Conservation (phyloP, 2,113 vertebrate species). For the Verasper variegatus region DNA sequence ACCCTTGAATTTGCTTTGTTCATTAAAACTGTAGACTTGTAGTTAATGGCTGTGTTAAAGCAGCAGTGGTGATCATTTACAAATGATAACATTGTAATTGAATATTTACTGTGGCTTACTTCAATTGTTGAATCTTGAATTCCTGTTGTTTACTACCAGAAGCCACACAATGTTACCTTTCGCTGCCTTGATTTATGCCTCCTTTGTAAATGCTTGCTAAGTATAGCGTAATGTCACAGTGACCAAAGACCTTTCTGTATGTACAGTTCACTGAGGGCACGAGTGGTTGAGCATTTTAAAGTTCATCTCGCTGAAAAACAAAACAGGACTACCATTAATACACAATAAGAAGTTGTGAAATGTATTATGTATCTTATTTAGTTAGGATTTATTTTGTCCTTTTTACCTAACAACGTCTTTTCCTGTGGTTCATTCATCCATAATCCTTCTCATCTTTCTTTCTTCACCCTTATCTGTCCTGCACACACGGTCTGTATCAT, state of each 20-base stretch:
- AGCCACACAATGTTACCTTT: slow-evolving; percentile 4
- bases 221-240: slow-evolving; percentile 42
- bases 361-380: slow-evolving; percentile 6
- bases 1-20: neutral
- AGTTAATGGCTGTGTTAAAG: neutral
- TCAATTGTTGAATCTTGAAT: slow-evolving; percentile 16
- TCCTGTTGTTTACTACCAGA: slow-evolving; percentile 24
- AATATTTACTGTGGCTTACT: neutral
- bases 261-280: neutral
- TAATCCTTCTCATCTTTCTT: slow-evolving; percentile 26
- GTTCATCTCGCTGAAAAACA: slow-evolving; percentile 13
- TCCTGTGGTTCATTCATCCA: slow-evolving; percentile 15
- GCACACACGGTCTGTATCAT: slow-evolving; percentile 56
- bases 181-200: slow-evolving; percentile 31
- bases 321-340: slow-evolving; percentile 28
- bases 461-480: slow-evolving; percentile 62
- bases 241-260: slow-evolving; percentile 23
- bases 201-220: slow-evolving; percentile 53
- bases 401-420: neutral
- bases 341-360: slow-evolving; percentile 7
- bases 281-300: slow-evolving; percentile 14
- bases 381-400: slow-evolving; percentile 9
- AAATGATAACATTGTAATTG: neutral
- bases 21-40: no score
- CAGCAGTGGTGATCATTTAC: neutral